Percentiles rank a stretch among this genome's conserved stretches.
phyloP scores from a whole-genome alignment of 2,797 vertebrate species.

The Gephyroberyx darwinii region DNA sequence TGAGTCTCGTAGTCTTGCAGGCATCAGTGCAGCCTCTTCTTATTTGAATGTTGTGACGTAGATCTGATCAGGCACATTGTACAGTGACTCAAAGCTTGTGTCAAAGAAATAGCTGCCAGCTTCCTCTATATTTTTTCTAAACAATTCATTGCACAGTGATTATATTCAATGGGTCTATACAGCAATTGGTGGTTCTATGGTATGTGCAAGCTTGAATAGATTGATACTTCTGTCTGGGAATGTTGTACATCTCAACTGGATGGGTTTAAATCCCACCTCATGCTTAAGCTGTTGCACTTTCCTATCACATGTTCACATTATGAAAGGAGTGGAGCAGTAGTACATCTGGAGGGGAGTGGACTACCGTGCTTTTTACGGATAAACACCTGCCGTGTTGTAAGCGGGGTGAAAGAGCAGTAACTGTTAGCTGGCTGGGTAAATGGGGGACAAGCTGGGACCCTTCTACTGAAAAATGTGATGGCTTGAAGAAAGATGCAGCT shows the following conservation, averaged over 20 bases:
- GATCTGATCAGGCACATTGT: background rate
- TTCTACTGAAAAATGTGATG: constrained; percentile 34
- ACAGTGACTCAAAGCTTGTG: background rate
- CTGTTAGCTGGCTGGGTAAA: constrained; percentile 21
- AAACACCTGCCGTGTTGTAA: constrained; percentile 34
- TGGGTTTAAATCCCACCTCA: constrained; percentile 38
- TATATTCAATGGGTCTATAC: too few relatives aligned
- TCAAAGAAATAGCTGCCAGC: too few relatives aligned
- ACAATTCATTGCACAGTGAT: too few relatives aligned
- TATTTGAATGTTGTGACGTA: background rate
- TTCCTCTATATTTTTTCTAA: too few relatives aligned
- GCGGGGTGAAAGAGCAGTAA: constrained; percentile 28
- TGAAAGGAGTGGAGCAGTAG: constrained; percentile 7
- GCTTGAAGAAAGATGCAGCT: constrained; percentile 32
- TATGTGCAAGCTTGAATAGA: constrained; percentile 38
- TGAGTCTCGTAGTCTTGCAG: background rate
- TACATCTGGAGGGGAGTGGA: background rate
- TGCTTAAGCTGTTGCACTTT: constrained; percentile 9
- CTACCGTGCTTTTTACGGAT: background rate
- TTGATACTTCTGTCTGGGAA: constrained; percentile 15
- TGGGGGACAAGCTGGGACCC: background rate
- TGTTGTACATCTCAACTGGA: constrained; percentile 30
- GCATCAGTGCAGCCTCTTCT: background rate
- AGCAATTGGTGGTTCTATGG: background rate
- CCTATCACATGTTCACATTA: constrained; percentile 14